Evolutionary conservation across 64 coral and sea anemone genomes (phyloP), one percentile per base, ranked within the genome.

Genomic region (Catalaphyllia jardinei): DNA sequence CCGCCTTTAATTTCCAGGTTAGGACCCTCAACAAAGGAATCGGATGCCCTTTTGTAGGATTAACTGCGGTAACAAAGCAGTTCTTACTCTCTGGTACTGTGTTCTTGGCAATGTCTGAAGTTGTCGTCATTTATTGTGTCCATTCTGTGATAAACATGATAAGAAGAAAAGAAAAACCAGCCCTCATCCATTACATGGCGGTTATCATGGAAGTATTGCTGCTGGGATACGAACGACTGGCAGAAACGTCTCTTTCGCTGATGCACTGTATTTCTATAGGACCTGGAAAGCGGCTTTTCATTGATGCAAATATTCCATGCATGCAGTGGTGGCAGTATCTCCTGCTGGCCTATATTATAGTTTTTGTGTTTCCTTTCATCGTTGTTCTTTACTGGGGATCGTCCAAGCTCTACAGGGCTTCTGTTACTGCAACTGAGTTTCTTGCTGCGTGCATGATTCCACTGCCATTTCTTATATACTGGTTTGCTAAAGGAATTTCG

Each of bases 251-350:
- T 5, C 77, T 95, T n/a, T 86, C 78, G 19, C 79, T 95, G n/a
- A 62, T 95, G 51, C 77, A 72, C 30, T 95, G 94, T 86, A 63
- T 87, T 7, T 31, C 79, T 14, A 55, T 96, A 14, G 90, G 82
- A 10, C 29, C 14, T 24, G 61, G 20, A 16, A 85, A 75, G 27
- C 74, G 31, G 31, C 65, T 96, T 10, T 92, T 92, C 31, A 88
- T 92, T 72, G 87, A 96, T 73, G 94, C 71, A 60, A 89, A 92
- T 77, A 50, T 96, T 27, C 57, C 75, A 75, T 96, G 94, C 50
- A 72, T 78, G 15, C 57, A 92, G 1, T 96, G 94, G 94, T 96
- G 94, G 94, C 94, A 96, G 67, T 86, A 73, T 39, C 10, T 87
- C 2, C 24, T 89, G 24, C 19, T 96, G 29, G 80, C 80, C 15